Percentiles rank a stretch among this genome's conserved stretches.
These are phyloP conservation scores for Pitta sordida DNA, from an alignment of 2,113 vertebrate genomes.

Conservation along the genomic window DNA sequence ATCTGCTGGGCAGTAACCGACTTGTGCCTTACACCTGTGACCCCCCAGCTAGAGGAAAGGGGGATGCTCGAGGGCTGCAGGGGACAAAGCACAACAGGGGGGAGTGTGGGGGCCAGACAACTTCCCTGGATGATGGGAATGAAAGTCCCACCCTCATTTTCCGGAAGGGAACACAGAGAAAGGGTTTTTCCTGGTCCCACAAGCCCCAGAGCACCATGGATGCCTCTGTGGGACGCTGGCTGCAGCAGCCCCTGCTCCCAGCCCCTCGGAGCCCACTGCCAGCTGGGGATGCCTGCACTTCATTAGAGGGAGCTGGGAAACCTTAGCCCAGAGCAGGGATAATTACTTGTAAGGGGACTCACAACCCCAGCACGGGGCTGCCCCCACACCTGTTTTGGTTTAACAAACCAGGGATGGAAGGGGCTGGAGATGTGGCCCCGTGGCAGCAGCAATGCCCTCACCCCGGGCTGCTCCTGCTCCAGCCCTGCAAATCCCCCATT, in stretches of 20 bases:
- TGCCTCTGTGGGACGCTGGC: fast-evolving
- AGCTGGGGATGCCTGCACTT: conserved; percentile 36
- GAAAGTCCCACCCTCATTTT: not conserved
- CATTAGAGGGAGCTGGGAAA: conserved; percentile 36
- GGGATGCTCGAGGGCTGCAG: not conserved
- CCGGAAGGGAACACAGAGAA: not conserved
- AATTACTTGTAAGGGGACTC: conserved; percentile 34
- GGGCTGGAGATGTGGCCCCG: not conserved
- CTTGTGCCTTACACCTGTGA: not conserved
- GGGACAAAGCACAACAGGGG: not conserved
- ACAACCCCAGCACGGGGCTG: not conserved
- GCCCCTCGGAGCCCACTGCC: not conserved
- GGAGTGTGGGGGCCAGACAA: not conserved
- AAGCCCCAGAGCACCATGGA: not conserved
- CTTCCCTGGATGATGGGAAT: not conserved
- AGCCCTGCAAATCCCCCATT: not conserved
- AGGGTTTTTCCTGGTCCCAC: not conserved
- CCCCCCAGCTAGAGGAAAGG: not conserved
- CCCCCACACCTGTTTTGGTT: conserved; percentile 66
- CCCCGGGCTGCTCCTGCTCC: not conserved
- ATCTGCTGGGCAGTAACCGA: too few species aligned
- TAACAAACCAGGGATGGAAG: conserved; percentile 52
- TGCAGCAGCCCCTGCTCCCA: not conserved
- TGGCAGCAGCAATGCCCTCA: not conserved
- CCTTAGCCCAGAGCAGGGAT: conserved; percentile 6